A percentile compares a stretch with the other conserved stretches of the same genome.
Conservation (phyloP, 1,140 invertebrate species). For the Conus ventricosus region DNA sequence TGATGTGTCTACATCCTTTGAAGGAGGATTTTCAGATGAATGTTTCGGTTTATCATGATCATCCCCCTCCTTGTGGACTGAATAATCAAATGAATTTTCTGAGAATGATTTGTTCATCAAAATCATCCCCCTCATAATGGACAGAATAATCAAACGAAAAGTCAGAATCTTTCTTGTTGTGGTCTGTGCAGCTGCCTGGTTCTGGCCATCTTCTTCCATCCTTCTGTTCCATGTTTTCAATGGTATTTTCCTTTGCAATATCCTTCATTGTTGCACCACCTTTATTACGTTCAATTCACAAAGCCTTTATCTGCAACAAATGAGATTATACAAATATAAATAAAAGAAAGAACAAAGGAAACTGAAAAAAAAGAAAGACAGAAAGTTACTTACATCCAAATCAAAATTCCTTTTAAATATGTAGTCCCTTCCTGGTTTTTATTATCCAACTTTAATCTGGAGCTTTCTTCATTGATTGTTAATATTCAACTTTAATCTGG, state of each 20-base stretch:
- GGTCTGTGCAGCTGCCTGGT: neutral
- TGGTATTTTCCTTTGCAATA: neutral
- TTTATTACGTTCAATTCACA: neutral
- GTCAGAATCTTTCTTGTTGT: neutral
- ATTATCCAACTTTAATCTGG: neutral
- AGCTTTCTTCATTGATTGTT: neutral
- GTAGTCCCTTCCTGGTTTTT: too few species aligned
- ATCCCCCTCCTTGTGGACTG: neutral
- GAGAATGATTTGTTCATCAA: neutral
- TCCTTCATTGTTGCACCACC: too few species aligned
- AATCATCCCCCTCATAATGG: neutral
- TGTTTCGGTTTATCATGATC: neutral
- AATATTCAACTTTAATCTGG: neutral
- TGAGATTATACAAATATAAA: neutral
- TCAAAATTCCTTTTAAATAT: too few species aligned
- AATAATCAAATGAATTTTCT: neutral
- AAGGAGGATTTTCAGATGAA: neutral
- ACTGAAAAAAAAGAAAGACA: neutral
- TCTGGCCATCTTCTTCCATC: neutral
- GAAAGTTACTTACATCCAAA: too few species aligned
- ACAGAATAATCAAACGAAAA: neutral
- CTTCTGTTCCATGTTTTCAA: neutral
- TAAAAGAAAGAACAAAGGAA: constrained; percentile 3
- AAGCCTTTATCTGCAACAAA: neutral
- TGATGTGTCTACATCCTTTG: neutral